Base-by-base conservation (phyloP, 2,113 vertebrate species). In the Engystomops pustulosus region DNA sequence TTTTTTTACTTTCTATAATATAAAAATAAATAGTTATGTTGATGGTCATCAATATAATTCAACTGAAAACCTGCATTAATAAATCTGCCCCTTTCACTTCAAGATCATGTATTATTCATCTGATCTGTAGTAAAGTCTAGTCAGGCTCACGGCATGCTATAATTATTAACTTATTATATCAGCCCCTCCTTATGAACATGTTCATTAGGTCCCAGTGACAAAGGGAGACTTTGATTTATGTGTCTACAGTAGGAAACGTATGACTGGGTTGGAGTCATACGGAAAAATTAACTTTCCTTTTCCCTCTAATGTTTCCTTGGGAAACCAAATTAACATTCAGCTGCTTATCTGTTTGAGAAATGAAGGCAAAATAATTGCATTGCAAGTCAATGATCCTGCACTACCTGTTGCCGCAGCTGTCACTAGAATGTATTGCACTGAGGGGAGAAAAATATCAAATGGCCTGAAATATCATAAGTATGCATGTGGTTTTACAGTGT, bases 281-380 rank as follows among this genome's bases (percentile, higher is more conserved):
- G 68, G 68, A 38, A 70, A 44, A 12, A 70, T 69, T n/a, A 69
- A 38, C 18, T 69, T 70, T 23, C 12, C 20, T 38, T 38, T n/a
- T 38, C 18, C 34, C 3, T 70, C 68, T 70, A n/a, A n/a, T n/a
- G 9, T 70, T 70, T 41, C 34, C 68, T 70, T 25, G 7, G 36
- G 68, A 70, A 23, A 70, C 20, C 68, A 25, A 70, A 70, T 41
- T 70, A 70, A 44, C 15, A 44, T 70, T 70, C 67, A 69, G 67
- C 18, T 69, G 17, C 36, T 41, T 41, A 69, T 69, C 67, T 69
- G 18, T 8, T 4, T 38, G 34, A 69, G 67, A 44, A 67, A 67
- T 67, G 15, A 17, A 34, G 36, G 44, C 68, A 23, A 23, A 41
- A 70, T 70, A 70, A 70, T 44, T 70, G 68, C 36, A 41, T 70